phyloP scores from a whole-genome alignment of 2,113 vertebrate genomes.

The Heterotilapia buettikoferi region DNA sequence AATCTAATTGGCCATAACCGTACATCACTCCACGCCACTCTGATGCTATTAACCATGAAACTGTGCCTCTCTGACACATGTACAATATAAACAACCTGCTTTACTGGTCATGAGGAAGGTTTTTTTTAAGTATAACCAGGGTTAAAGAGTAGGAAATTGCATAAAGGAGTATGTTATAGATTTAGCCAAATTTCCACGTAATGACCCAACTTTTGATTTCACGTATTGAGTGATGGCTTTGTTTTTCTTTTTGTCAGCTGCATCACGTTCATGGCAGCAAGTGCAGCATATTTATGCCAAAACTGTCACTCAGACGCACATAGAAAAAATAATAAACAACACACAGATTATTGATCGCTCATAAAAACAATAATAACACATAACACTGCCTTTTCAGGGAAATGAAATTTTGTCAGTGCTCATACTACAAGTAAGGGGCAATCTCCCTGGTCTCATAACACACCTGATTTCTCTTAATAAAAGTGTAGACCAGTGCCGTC shows the following conservation, averaged over 20 bases:
- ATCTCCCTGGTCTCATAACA: not conserved
- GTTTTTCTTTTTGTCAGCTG: not conserved
- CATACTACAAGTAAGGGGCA: not conserved
- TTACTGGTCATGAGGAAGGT: not conserved
- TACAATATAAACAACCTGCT: conserved; percentile 29
- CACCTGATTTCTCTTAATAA: not conserved
- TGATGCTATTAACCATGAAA: conserved; percentile 46
- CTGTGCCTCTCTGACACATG: conserved; percentile 25
- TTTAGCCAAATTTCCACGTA: not conserved
- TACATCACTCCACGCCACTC: conserved; percentile 47
- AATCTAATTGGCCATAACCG: conserved; percentile 54
- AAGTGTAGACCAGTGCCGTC: not conserved
- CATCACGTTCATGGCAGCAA: not conserved
- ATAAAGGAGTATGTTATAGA: not conserved
- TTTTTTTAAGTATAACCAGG: not conserved
- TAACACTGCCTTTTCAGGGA: not conserved
- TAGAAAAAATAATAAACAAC: not conserved
- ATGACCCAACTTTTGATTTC: not conserved
- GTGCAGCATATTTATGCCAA: not conserved
- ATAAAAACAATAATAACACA: not conserved
- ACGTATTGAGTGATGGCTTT: not conserved
- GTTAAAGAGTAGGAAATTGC: conserved; percentile 5
- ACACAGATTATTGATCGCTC: not conserved
- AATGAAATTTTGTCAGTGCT: not conserved
- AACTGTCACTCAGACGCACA: not conserved